Conservation (phyloP, 2,888 invertebrate species). For the Drepana falcataria region DNA sequence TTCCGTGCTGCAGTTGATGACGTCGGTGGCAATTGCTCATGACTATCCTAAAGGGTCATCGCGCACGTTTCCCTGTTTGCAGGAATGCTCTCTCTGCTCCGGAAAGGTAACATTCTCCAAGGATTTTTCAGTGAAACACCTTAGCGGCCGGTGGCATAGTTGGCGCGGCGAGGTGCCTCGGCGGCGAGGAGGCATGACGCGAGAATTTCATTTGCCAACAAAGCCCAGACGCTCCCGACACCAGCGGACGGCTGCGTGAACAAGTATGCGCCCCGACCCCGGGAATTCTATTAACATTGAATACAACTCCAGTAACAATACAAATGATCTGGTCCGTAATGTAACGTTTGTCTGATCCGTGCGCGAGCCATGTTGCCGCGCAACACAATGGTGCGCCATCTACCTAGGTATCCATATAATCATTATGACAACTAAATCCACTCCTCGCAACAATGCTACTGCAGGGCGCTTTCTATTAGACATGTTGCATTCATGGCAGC, state of each 20-base stretch:
- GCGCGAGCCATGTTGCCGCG: not conserved
- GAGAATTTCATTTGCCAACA: slow-evolving; percentile 11
- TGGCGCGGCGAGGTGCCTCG: not conserved
- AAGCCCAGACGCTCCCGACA: slow-evolving; percentile 6
- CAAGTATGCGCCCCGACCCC: slow-evolving; percentile 15
- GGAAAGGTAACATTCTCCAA: not conserved
- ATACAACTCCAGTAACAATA: slow-evolving; percentile 17
- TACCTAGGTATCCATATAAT: too few relatives aligned
- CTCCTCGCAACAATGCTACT: too few relatives aligned
- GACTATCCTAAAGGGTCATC: too few relatives aligned
- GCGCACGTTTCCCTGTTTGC: too few relatives aligned
- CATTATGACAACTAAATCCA: too few relatives aligned
- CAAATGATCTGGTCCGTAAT: not conserved
- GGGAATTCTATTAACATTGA: slow-evolving; percentile 13
- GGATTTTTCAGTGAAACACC: not conserved
- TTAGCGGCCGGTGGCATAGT: not conserved
- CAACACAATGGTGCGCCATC: not conserved
- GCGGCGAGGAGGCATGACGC: slow-evolving; percentile 2
- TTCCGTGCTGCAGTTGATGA: too few relatives aligned
- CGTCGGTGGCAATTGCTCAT: too few relatives aligned
- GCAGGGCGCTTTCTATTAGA: too few relatives aligned
- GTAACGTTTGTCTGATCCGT: not conserved
- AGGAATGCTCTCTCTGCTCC: not conserved
- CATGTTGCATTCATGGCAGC: too few relatives aligned
- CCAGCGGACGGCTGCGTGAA: slow-evolving; percentile 9